Evolutionary conservation across 1,140 invertebrate genomes (phyloP), one percentile per base, ranked within the genome.

Genomic region (Galendromus occidentalis): DNA sequence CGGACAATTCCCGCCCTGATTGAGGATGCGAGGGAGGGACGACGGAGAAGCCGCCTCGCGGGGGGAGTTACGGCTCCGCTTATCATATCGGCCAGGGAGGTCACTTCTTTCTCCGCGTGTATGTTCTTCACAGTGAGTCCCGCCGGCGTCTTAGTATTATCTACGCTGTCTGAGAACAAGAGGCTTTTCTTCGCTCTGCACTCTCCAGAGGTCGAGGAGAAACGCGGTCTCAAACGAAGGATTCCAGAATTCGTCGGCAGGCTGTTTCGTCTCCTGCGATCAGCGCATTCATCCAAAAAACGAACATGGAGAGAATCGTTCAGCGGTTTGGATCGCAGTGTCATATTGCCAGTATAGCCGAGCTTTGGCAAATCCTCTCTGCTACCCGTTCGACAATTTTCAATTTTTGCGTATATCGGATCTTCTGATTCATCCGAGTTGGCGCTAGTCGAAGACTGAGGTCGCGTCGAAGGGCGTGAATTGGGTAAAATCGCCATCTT

Each of bases 41-140:
- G 25, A 33, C 22, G 33, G 51, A 25, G 25, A 59, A 33, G 25
- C 17, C 14, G 25, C 51, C 14, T 59, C 51, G n/a, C 17, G 51
- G 12, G 51, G 20, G 25, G 51, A 18, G 9, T 39, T 39, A n/a
- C n/a, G 33, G 33, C 33, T 39, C 9, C 9, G 33, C 33, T 39
- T 39, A 39, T 39, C 33, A 39, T 4, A 9, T 39, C 33, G 4
- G 33, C 33, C 33, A 39, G 9, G 4, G 33, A 39, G 9, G 33
- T 39, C 9, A 9, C 33, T 39, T 20, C 33, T 25, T 59, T 33
- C n/a, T 17, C 51, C 14, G 51, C 51, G 51, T 59, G 25, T 14
- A 59, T 59, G 22, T 59, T 59, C 51, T 59, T 59, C 22, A 59
- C 14, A 18, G 51, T 59, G 51, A 59, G 51, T 2, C 51, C 51